Percentiles rank a stretch among this genome's conserved stretches.
Evolutionary conservation across 2,113 vertebrate genomes (phyloP).

Genomic region (Rostratula benghalensis): DNA sequence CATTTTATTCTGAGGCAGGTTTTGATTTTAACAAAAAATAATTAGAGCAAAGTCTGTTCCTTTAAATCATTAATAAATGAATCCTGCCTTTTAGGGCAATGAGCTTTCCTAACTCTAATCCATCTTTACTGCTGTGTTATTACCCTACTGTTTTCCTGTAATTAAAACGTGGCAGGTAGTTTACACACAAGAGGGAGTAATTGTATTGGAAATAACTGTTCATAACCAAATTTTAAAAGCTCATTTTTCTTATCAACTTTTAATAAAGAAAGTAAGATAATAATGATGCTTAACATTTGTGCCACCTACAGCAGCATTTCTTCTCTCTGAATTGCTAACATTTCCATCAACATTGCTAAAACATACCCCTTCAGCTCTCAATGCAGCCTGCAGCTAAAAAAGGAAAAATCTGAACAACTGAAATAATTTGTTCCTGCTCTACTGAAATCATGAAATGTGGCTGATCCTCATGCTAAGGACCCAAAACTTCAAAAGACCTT

Average conservation of each 20-base stretch:
- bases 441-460: neutral
- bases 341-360: neutral
- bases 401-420: neutral
- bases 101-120: slow-evolving; percentile 41
- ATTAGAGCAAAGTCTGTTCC: neutral
- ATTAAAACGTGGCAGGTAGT: slow-evolving; percentile 75
- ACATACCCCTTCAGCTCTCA: neutral
- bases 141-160: slow-evolving; percentile 50
- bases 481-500: neutral
- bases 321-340: slow-evolving; percentile 7
- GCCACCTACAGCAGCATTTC: slow-evolving; percentile 19
- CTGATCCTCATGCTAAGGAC: neutral
- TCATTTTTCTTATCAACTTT: slow-evolving; percentile 63
- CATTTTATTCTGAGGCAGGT: neutral
- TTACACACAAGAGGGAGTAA: slow-evolving; percentile 70
- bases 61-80: slow-evolving; percentile 56
- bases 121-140: slow-evolving; percentile 44
- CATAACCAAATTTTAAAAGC: slow-evolving; percentile 66
- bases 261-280: slow-evolving; percentile 65
- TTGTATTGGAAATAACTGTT: slow-evolving; percentile 70
- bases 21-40: neutral
- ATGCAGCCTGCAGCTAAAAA: neutral
- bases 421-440: neutral
- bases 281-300: slow-evolving; percentile 44
- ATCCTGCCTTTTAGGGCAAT: slow-evolving; percentile 23